phyloP scores from a whole-genome alignment of 2,888 invertebrate species.

The Resseliella maxima region DNA sequence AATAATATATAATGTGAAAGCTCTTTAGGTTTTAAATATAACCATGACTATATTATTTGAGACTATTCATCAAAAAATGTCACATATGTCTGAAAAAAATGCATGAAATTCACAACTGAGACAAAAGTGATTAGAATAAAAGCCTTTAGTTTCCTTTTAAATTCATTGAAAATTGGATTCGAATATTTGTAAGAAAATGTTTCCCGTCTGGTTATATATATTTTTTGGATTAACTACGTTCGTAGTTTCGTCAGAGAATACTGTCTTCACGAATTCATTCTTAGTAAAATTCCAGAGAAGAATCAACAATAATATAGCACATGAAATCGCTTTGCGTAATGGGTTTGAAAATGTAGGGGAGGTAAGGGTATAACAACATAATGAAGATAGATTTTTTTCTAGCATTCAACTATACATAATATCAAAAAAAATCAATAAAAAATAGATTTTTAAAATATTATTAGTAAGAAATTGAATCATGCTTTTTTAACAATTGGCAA shows the following conservation, averaged over 20 bases:
- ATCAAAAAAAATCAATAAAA: not conserved
- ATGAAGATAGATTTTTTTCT: slow-evolving; percentile 1
- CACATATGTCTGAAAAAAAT: not conserved
- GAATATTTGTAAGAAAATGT: slow-evolving; percentile 58
- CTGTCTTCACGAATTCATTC: slow-evolving; percentile 96
- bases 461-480: too few species aligned
- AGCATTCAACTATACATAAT: not conserved
- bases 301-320: slow-evolving; percentile 81
- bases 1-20: too few species aligned
- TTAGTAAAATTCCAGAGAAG: slow-evolving; percentile 88
- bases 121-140: not conserved
- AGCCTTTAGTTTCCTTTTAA: too few species aligned
- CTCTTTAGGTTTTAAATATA: too few species aligned
- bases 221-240: slow-evolving; percentile 57
- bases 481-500: too few species aligned
- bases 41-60: too few species aligned
- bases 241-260: slow-evolving; percentile 62
- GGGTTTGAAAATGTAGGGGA: slow-evolving; percentile 95
- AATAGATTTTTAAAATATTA: too few species aligned
- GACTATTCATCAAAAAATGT: too few species aligned
- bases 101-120: not conserved
- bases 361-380: slow-evolving; percentile 79
- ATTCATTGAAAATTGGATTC: not conserved
- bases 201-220: slow-evolving; percentile 59
- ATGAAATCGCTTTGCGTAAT: slow-evolving; percentile 84